Evolutionary conservation across 2,113 vertebrate species (phyloP).

Genomic region (Engraulis encrasicolus): DNA sequence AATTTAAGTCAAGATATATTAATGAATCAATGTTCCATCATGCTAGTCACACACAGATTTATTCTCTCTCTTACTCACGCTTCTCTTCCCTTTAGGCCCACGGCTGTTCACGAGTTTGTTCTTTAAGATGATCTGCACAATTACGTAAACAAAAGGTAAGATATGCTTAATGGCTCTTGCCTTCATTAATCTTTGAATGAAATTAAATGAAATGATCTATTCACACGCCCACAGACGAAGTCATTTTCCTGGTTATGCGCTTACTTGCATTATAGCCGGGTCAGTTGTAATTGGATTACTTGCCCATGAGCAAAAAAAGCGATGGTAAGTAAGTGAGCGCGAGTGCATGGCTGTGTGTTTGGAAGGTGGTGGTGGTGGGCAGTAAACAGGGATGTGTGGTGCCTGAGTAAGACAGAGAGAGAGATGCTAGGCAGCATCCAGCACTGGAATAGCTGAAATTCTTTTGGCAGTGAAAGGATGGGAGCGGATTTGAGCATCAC

Average conservation of each 20-base stretch:
- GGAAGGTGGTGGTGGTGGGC: background rate
- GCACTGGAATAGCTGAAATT: background rate
- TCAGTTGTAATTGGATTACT: constrained; percentile 17
- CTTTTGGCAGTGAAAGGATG: background rate
- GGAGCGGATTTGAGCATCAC: background rate
- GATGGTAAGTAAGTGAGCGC: constrained; percentile 14
- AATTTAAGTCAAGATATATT: constrained; percentile 17
- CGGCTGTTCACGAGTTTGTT: constrained; percentile 32
- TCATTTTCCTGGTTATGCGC: constrained; percentile 28
- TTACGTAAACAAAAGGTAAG: constrained; percentile 59
- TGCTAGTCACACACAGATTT: background rate
- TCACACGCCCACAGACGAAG: constrained; percentile 32
- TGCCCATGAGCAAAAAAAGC: background rate
- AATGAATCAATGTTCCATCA: constrained; percentile 26
- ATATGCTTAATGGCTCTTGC: constrained; percentile 57
- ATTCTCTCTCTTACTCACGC: background rate
- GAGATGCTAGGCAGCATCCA: background rate
- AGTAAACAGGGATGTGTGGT: too few relatives aligned
- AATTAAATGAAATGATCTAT: constrained; percentile 59
- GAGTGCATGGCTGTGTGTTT: background rate
- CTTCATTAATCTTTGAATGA: constrained; percentile 61
- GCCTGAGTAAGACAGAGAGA: background rate
- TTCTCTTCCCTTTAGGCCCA: constrained; percentile 4
- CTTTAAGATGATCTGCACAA: constrained; percentile 54
- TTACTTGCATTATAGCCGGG: constrained; percentile 12